phyloP scores from a whole-genome alignment of 2,113 vertebrate genomes.

The Phrynosoma platyrhinos region DNA sequence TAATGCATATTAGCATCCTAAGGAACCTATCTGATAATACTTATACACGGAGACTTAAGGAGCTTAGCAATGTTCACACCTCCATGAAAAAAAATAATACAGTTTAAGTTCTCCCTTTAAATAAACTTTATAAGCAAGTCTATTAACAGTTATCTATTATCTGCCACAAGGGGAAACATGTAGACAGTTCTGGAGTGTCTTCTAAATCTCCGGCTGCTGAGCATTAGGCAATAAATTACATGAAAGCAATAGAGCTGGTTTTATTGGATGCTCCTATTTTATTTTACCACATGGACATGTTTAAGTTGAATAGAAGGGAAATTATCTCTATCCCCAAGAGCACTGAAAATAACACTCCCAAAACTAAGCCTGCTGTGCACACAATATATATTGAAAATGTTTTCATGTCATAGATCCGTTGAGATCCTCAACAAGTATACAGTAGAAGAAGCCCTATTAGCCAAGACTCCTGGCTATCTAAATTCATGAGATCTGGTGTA shows the following conservation, averaged over 20 bases:
- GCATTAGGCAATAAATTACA: conserved; percentile 68
- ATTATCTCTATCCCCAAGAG: conserved; percentile 51
- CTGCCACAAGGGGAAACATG: conserved; percentile 71
- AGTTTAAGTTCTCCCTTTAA: conserved; percentile 67
- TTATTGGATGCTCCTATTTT: conserved; percentile 58
- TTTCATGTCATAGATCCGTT: conserved; percentile 39
- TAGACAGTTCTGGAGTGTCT: conserved; percentile 61
- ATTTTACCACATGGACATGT: conserved; percentile 55
- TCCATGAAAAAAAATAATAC: conserved; percentile 69
- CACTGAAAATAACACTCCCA: conserved; percentile 19
- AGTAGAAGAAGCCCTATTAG: neutral
- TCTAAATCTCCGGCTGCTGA: conserved; percentile 65
- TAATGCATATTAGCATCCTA: conserved; percentile 66
- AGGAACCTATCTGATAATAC: conserved; percentile 68
- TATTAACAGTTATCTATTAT: conserved; percentile 72
- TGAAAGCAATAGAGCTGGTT: conserved; percentile 54
- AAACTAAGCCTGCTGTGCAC: conserved; percentile 25
- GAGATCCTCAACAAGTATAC: neutral
- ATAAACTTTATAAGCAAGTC: conserved; percentile 73
- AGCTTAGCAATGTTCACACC: conserved; percentile 74
- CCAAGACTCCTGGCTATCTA: neutral
- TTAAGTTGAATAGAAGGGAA: conserved; percentile 61
- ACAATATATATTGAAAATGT: conserved; percentile 39
- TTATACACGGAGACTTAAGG: conserved; percentile 63
- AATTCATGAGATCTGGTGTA: neutral